phyloP scores from a whole-genome alignment of 2,888 invertebrate genomes.

The Magallana nippona region DNA sequence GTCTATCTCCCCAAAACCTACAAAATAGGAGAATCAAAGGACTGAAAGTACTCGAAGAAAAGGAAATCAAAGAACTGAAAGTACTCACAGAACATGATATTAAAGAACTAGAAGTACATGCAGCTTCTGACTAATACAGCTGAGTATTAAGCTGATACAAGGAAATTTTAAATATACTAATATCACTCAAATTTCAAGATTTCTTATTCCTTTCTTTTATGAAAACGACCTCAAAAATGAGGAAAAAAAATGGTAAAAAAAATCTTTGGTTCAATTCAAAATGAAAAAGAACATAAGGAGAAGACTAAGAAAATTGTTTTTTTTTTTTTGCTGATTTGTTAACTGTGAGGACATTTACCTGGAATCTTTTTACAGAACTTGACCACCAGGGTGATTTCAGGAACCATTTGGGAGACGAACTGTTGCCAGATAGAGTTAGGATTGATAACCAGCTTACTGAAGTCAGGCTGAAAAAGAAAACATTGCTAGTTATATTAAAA shows the following conservation, averaged over 20 bases:
- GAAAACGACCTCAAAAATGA: too few species aligned
- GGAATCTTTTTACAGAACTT: conserved; percentile 79
- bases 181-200: too few species aligned
- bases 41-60: neutral
- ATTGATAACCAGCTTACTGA: conserved; percentile 64
- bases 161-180: too few species aligned
- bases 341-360: conserved; percentile 60
- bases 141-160: too few species aligned
- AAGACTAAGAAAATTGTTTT: too few species aligned
- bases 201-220: too few species aligned
- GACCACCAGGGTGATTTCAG: conserved; percentile 78
- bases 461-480: conserved; percentile 64
- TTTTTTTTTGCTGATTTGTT: neutral
- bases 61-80: neutral
- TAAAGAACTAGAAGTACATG: neutral
- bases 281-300: too few species aligned
- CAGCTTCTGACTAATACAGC: too few species aligned
- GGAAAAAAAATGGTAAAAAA: too few species aligned
- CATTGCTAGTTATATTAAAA: too few species aligned
- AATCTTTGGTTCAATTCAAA: too few species aligned
- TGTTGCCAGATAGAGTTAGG: conserved; percentile 71
- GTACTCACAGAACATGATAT: too few species aligned
- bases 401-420: conserved; percentile 76
- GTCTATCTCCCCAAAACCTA: conserved; percentile 76
- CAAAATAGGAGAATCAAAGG: conserved; percentile 37